These are phyloP conservation scores for Sialis fuliginosa DNA, from an alignment of 2,888 invertebrate genomes.

Conservation along the genomic window DNA sequence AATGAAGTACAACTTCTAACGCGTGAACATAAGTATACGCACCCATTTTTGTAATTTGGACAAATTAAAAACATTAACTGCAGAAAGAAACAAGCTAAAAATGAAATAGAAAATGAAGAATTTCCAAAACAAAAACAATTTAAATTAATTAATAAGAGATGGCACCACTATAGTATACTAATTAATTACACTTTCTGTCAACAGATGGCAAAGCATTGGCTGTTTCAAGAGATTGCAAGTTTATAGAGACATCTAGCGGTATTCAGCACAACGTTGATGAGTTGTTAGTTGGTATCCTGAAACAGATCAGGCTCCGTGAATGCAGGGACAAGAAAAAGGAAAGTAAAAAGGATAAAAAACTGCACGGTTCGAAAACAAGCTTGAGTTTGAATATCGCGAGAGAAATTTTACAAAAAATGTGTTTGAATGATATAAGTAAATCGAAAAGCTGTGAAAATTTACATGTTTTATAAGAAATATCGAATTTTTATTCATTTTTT, in stretches of 20 bases:
- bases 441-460: slow-evolving; percentile 77
- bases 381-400: slow-evolving; percentile 64
- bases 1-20: too few relatives aligned
- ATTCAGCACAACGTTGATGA: slow-evolving; percentile 96
- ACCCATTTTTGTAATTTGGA: too few relatives aligned
- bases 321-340: slow-evolving; percentile 47
- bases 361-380: slow-evolving; percentile 65
- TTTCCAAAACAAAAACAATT: too few relatives aligned
- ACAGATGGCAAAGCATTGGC: slow-evolving; percentile 86
- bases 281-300: slow-evolving; percentile 79
- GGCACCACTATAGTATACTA: too few relatives aligned
- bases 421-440: slow-evolving; percentile 67
- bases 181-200: background rate
- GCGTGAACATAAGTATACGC: too few relatives aligned
- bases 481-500: too few relatives aligned
- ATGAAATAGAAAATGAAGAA: too few relatives aligned
- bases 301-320: slow-evolving; percentile 70
- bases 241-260: slow-evolving; percentile 89
- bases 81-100: too few relatives aligned
- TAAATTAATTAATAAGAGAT: too few relatives aligned
- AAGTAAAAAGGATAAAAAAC: slow-evolving; percentile 26
- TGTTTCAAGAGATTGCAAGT: slow-evolving; percentile 75
- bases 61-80: too few relatives aligned
- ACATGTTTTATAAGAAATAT: slow-evolving; percentile 46
- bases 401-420: slow-evolving; percentile 69